These are phyloP conservation scores for Brachionus calyciflorus DNA, from an alignment of 1,140 invertebrate genomes.

Conservation along the genomic window DNA sequence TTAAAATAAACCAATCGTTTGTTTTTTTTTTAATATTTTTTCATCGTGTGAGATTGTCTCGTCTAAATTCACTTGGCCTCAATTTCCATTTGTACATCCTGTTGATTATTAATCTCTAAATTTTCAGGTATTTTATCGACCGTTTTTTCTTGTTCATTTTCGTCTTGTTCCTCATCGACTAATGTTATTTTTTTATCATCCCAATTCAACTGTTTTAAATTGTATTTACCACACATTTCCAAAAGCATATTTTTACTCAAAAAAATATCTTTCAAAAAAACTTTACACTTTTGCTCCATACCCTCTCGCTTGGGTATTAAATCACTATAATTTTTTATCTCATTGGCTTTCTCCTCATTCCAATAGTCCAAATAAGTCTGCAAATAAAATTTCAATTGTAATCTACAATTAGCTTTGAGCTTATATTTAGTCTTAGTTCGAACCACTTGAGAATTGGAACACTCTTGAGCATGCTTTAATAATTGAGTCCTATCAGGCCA, in stretches of 20 bases:
- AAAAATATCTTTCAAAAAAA: constrained; percentile 28
- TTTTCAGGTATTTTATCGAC: no score
- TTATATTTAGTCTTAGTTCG: constrained; percentile 46
- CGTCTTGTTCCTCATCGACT: neutral
- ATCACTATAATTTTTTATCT: neutral
- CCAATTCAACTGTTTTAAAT: neutral
- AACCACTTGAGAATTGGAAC: constrained; percentile 40
- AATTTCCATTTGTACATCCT: no score
- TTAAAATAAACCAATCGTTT: no score
- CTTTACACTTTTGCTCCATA: neutral
- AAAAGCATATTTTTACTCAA: constrained; percentile 1
- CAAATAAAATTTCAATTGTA: constrained; percentile 44
- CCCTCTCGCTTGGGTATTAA: neutral
- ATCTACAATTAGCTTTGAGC: constrained; percentile 36
- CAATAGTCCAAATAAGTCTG: constrained; percentile 42
- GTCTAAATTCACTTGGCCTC: no score
- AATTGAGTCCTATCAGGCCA: constrained; percentile 45
- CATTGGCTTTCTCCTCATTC: neutral
- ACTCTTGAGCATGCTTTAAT: constrained; percentile 43
- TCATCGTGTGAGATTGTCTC: no score
- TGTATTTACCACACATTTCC: neutral
- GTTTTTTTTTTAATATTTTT: no score
- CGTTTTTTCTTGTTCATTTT: neutral
- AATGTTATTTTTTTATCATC: neutral
- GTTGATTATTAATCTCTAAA: no score